A percentile compares a stretch with the other conserved stretches of the same genome.
Evolutionary conservation across 2,797 vertebrate genomes (phyloP).

Genomic region (Enteromius argenteus): DNA sequence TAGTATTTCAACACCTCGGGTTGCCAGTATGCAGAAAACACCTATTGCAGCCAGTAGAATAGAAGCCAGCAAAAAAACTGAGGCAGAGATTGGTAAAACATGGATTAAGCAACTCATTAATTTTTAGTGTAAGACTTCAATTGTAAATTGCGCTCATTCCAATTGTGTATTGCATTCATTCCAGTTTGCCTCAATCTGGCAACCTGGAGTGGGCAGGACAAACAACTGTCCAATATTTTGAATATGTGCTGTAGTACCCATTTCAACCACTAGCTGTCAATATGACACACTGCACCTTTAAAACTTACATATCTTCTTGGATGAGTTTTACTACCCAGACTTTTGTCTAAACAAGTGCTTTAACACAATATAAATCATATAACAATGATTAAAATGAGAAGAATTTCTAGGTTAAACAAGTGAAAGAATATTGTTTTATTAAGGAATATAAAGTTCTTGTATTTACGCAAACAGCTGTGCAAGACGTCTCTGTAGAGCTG

Average conservation of each 20-base stretch:
- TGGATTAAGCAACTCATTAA: not conserved
- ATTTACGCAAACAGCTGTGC: not conserved
- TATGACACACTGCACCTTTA: not conserved
- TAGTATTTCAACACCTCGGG: not conserved
- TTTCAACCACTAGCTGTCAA: not conserved
- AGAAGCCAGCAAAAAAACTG: not conserved
- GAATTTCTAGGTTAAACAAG: not conserved
- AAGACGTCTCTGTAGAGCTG: conserved; percentile 8
- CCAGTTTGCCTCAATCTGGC: not conserved
- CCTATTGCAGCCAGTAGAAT: not conserved
- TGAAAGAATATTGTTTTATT: not conserved
- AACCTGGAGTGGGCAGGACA: not conserved
- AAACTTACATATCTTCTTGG: not conserved
- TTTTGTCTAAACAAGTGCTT: not conserved
- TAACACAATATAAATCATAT: not conserved
- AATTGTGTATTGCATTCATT: not conserved
- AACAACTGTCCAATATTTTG: not conserved
- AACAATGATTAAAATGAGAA: not conserved
- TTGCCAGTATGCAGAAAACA: not conserved
- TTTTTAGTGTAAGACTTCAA: not conserved
- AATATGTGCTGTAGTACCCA: not conserved
- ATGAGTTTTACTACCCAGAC: not conserved
- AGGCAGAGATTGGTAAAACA: not conserved
- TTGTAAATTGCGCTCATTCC: not conserved
- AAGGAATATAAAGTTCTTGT: not conserved